Conservation (phyloP, 2,797 vertebrate genomes). For the Hipposideros larvatus region DNA sequence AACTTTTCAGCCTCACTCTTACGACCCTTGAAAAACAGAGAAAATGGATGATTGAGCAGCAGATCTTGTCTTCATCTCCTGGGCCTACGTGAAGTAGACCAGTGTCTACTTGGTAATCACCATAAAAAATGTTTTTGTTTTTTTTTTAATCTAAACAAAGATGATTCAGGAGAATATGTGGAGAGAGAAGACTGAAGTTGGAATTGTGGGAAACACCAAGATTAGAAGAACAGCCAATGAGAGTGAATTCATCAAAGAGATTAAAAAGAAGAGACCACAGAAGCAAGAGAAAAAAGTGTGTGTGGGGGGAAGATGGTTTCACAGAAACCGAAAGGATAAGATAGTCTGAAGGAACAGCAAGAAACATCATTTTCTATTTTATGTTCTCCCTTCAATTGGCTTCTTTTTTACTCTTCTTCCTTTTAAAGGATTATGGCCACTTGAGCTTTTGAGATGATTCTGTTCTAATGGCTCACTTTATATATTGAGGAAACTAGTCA, state of each 20-base stretch:
- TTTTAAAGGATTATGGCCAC: background rate
- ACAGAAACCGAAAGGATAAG: background rate
- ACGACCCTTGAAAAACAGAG: conserved; percentile 92
- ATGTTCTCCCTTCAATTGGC: background rate
- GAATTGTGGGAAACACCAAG: background rate
- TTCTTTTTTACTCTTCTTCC: conserved; percentile 17
- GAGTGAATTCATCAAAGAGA: background rate
- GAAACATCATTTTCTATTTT: conserved; percentile 7
- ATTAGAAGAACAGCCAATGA: background rate
- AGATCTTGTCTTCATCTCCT: background rate
- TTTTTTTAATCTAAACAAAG: background rate
- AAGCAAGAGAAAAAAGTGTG: background rate
- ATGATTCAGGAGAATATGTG: background rate
- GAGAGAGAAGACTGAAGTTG: conserved; percentile 1
- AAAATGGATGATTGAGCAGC: conserved; percentile 78
- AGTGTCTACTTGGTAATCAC: conserved; percentile 43
- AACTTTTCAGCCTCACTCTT: conserved; percentile 97
- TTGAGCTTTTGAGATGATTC: background rate
- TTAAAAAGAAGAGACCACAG: background rate
- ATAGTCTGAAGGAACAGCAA: background rate
- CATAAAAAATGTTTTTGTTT: background rate
- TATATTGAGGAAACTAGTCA: background rate
- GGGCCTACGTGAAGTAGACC: background rate
- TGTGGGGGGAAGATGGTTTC: background rate
- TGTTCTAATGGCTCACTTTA: background rate